Evolutionary conservation across 2,797 vertebrate genomes (phyloP), one percentile per base, ranked within the genome.

Genomic region (Holocentrus rufus): DNA sequence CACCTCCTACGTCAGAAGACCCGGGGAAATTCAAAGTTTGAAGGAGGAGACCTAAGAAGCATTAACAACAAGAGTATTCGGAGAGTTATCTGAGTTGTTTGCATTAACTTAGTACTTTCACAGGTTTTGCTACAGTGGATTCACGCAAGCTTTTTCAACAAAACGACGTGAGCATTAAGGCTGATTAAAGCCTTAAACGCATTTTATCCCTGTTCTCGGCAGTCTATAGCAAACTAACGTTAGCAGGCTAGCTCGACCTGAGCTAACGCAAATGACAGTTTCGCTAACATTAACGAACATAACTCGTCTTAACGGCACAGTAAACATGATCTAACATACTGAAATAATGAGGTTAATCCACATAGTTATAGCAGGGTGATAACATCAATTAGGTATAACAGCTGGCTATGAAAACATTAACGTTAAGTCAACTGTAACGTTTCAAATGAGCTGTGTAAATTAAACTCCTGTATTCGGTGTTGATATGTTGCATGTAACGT

Each of bases 11-110:
- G 83, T 85, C 78, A 82, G 46, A 78, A 69, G 74, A 78, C 86
- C 88, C 93, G 92, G 91, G 88, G 90, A 93, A 93, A 93, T 94
- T 94, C 90, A 92, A 93, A 94, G 80, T 88, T 76, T 69, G 66
- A 58, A 80, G 79, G 72, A 81, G 84, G 83, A 69, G 52, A 59
- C 56, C n/a, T 27, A 36, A 42, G 39, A 65, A 47, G n/a, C 53
- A 1, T 18, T 44, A 39, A 50, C 55, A 78, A 63, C 68, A 15
- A 50, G 42, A 9, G 30, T 31, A 18, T 46, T 50, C 47, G 27
- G 52, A 23, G 5, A 23, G 36, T 49, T 25, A 20, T 13, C 0
- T 13, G 30, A 54, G 44, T 23, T 1, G 8, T 2, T 18, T n/a
- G 39, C 9, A 13, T 42, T 13, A 42, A 42, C 39, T 42, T 42